These are phyloP conservation scores for Acromyrmex heyeri DNA, from an alignment of 1,140 invertebrate species.

Conservation along the genomic window DNA sequence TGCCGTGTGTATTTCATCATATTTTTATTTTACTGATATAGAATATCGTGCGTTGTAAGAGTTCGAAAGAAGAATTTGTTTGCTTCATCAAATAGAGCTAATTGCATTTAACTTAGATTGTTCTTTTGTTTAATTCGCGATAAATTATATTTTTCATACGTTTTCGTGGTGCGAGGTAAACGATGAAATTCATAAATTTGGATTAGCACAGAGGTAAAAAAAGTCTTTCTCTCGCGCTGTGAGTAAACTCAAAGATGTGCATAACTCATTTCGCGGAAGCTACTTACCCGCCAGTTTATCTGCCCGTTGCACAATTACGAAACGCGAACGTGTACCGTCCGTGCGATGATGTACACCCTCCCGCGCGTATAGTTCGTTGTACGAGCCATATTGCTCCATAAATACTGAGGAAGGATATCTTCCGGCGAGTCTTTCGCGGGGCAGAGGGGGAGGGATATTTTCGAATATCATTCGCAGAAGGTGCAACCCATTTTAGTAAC, in stretches of 20 bases:
- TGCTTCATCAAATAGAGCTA: background rate
- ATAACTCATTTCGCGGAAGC: conserved; percentile 59
- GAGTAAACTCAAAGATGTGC: conserved; percentile 53
- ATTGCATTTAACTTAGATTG: background rate
- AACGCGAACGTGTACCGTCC: conserved; percentile 61
- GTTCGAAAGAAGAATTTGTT: background rate
- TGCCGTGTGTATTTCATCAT: background rate
- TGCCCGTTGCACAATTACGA: conserved; percentile 62
- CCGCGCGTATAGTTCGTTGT: conserved; percentile 65
- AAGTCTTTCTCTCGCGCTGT: conserved; percentile 28
- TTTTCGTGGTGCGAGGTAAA: conserved; percentile 5
- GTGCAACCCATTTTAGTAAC: conserved; percentile 10
- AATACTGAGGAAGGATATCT: conserved; percentile 62
- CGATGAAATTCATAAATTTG: conserved; percentile 44
- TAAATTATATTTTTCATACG: conserved; percentile 46
- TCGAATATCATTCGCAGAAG: conserved; percentile 57
- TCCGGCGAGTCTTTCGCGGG: conserved; percentile 41
- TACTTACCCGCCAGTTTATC: conserved; percentile 62
- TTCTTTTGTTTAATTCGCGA: conserved; percentile 21
- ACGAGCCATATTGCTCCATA: conserved; percentile 59
- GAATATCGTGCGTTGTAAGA: background rate
- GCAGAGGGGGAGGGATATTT: conserved; percentile 5
- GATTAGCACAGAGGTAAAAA: conserved; percentile 43
- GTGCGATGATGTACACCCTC: conserved; percentile 61
- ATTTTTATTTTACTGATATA: background rate